These are phyloP conservation scores for Rugalucina vietnamica DNA, from an alignment of 2,888 invertebrate species.

Conservation along the genomic window DNA sequence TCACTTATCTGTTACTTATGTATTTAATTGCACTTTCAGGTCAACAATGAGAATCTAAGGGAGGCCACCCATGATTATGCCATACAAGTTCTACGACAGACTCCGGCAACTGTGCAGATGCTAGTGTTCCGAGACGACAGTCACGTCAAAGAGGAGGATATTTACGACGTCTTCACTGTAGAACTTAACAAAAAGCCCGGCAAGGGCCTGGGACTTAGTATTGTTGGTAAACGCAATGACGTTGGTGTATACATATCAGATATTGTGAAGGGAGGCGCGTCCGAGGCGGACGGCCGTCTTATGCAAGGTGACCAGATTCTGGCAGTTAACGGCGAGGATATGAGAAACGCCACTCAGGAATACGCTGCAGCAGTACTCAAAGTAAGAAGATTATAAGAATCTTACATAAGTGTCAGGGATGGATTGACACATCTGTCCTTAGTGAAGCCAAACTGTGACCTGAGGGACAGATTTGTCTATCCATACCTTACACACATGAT, in stretches of 20 bases:
- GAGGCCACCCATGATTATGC: conserved; percentile 94
- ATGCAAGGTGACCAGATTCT: conserved; percentile 96
- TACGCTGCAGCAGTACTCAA: conserved; percentile 96
- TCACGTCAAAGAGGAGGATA: conserved; percentile 86
- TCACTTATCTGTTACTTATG: too few species aligned
- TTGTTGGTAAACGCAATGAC: conserved; percentile 90
- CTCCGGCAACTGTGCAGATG: conserved; percentile 92
- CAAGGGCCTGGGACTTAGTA: conserved; percentile 90
- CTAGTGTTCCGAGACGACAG: conserved; percentile 89
- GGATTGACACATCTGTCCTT: too few species aligned
- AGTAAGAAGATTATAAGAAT: too few species aligned
- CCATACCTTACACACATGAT: too few species aligned
- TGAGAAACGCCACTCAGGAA: conserved; percentile 87
- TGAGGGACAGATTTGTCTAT: too few species aligned
- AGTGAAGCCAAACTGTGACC: too few species aligned
- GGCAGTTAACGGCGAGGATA: conserved; percentile 94
- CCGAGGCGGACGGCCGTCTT: conserved; percentile 93
- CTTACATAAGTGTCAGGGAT: too few species aligned
- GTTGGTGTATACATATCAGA: conserved; percentile 96
- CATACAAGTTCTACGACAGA: conserved; percentile 89
- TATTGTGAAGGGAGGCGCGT: conserved; percentile 95
- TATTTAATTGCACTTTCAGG: conserved; percentile 84
- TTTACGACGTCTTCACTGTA: conserved; percentile 87
- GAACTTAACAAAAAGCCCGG: conserved; percentile 95
- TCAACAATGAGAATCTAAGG: conserved; percentile 91